phyloP scores from a whole-genome alignment of 2,797 vertebrate genomes.

The Huso huso region DNA sequence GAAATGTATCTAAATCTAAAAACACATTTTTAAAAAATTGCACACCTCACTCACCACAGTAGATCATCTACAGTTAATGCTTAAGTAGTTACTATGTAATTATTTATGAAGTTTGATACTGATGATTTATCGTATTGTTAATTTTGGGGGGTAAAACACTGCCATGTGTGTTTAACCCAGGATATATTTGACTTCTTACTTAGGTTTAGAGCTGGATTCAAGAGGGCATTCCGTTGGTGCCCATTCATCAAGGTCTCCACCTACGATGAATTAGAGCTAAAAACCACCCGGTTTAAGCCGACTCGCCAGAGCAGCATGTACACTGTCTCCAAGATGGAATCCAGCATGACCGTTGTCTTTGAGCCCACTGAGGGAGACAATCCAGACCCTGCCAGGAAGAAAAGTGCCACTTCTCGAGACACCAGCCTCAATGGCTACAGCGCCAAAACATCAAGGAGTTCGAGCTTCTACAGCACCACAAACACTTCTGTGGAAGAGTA shows the following conservation, averaged over 20 bases:
- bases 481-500: constrained; percentile 46
- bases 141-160: too few species aligned
- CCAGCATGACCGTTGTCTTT: constrained; percentile 61
- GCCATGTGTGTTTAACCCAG: not conserved
- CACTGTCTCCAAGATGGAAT: constrained; percentile 76
- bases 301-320: constrained; percentile 79
- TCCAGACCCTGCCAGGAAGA: constrained; percentile 44
- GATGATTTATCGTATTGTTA: not conserved
- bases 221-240: constrained; percentile 81
- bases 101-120: not conserved
- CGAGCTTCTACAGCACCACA: constrained; percentile 51
- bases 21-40: too few species aligned
- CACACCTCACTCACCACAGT: too few species aligned
- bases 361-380: constrained; percentile 55
- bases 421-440: constrained; percentile 40
- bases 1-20: too few species aligned
- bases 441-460: constrained; percentile 44
- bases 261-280: constrained; percentile 81
- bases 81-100: too few species aligned
- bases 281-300: constrained; percentile 63
- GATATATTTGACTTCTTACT: constrained; percentile 11
- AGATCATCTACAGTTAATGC: too few species aligned
- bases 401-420: constrained; percentile 50
- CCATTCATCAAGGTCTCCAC: constrained; percentile 78
- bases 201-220: constrained; percentile 89